These are phyloP conservation scores for Thaleichthys pacificus DNA, from an alignment of 2,797 vertebrate genomes.

Conservation along the genomic window DNA sequence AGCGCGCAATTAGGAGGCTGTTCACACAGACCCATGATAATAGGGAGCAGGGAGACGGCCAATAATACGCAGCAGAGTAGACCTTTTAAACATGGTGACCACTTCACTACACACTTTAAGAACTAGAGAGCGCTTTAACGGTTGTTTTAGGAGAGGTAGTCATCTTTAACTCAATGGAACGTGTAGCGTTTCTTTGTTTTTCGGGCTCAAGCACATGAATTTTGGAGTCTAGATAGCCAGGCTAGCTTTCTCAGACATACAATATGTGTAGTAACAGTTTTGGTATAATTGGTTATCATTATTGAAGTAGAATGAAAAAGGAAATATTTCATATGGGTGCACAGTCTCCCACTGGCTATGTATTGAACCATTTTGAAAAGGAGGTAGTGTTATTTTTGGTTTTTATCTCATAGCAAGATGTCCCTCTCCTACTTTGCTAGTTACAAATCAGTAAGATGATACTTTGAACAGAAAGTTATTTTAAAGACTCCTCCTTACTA, in stretches of 20 bases:
- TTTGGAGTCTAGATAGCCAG: conserved; percentile 63
- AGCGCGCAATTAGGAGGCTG: conserved; percentile 63
- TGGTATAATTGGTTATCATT: conserved; percentile 65
- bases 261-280: conserved; percentile 65
- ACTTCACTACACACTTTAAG: conserved; percentile 64
- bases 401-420: conserved; percentile 72
- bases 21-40: conserved; percentile 66
- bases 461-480: conserved; percentile 56
- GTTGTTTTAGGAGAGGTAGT: conserved; percentile 78
- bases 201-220: conserved; percentile 65
- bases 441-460: conserved; percentile 56
- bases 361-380: conserved; percentile 75
- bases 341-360: conserved; percentile 65
- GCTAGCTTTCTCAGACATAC: conserved; percentile 51
- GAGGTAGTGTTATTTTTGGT: conserved; percentile 84
- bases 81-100: conserved; percentile 61
- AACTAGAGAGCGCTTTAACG: conserved; percentile 65
- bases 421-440: conserved; percentile 65
- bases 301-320: conserved; percentile 53
- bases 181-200: conserved; percentile 62
- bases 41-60: conserved; percentile 62
- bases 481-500: conserved; percentile 56
- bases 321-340: conserved; percentile 49
- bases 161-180: conserved; percentile 65
- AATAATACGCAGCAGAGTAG: conserved; percentile 64